Conservation (phyloP, 1,140 invertebrate species). For the Brachionus plicatilis region DNA sequence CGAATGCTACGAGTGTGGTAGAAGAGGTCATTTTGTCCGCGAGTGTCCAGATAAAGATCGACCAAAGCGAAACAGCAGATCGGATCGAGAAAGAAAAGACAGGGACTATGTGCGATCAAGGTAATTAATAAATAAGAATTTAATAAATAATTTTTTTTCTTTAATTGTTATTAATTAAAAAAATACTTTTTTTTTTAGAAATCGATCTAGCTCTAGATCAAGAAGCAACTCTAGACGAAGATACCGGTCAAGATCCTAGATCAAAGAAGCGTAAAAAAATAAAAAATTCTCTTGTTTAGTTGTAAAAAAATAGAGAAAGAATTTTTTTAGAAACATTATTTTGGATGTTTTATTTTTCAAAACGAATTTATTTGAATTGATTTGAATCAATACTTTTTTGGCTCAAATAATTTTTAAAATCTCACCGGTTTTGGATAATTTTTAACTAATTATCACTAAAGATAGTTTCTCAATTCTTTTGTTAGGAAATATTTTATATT, state of each 20-base stretch:
- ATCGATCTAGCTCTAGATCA: not conserved
- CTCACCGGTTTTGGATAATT: no score
- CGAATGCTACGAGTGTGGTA: slow-evolving; percentile 75
- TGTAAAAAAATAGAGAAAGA: no score
- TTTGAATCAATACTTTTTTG: no score
- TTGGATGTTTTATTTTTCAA: no score
- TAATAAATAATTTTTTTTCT: no score
- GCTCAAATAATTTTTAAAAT: no score
- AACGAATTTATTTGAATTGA: no score
- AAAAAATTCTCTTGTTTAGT: not conserved
- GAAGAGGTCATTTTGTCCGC: slow-evolving; percentile 75
- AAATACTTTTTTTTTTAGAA: not conserved
- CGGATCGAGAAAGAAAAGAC: not conserved
- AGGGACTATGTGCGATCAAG: not conserved
- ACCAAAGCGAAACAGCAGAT: not conserved
- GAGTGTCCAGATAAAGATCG: slow-evolving; percentile 61
- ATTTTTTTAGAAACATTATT: no score
- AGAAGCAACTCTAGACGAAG: not conserved
- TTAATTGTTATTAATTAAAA: no score
- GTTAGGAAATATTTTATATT: no score
- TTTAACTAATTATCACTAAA: no score
- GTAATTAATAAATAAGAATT: not conserved
- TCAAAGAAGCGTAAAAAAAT: not conserved
- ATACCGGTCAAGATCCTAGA: not conserved
- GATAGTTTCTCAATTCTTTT: no score